Percentiles rank a stretch among this genome's conserved stretches.
Conservation (phyloP, 2,797 vertebrate species). For the Mormyrops attenuatus region DNA sequence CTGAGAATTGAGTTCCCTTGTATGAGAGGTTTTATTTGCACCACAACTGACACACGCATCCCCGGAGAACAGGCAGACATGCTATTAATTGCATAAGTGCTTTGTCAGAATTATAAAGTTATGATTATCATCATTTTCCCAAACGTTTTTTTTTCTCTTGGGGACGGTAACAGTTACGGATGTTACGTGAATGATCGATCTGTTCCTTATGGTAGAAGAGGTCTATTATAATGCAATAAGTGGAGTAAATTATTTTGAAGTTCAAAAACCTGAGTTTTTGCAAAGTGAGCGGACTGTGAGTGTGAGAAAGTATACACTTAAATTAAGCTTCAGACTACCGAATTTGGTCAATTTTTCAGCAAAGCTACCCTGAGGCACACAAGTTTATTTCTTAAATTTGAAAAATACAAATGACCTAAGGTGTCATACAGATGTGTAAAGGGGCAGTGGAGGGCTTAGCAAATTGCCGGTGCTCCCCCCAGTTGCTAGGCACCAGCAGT, state of each 20-base stretch:
- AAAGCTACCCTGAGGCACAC: neutral
- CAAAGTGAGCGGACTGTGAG: neutral
- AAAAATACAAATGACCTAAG: neutral
- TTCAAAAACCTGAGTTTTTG: neutral
- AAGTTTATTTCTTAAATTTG: neutral
- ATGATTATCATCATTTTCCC: neutral
- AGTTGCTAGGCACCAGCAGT: neutral
- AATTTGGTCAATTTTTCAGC: neutral
- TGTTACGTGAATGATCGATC: neutral
- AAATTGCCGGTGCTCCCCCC: neutral
- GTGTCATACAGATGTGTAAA: neutral
- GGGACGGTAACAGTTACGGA: neutral
- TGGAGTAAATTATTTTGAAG: neutral
- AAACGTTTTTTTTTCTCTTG: neutral
- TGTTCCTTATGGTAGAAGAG: neutral
- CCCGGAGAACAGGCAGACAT: neutral
- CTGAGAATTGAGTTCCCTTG: neutral
- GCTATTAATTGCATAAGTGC: neutral
- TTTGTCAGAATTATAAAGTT: neutral
- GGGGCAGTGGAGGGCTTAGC: neutral
- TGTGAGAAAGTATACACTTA: neutral
- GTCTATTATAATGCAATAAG: neutral
- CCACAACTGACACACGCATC: neutral
- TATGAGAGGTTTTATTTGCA: neutral
- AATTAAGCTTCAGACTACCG: neutral